These are phyloP conservation scores for Zoanthus solanderi DNA, from an alignment of 92 coral and sea anemone species.

Conservation along the genomic window DNA sequence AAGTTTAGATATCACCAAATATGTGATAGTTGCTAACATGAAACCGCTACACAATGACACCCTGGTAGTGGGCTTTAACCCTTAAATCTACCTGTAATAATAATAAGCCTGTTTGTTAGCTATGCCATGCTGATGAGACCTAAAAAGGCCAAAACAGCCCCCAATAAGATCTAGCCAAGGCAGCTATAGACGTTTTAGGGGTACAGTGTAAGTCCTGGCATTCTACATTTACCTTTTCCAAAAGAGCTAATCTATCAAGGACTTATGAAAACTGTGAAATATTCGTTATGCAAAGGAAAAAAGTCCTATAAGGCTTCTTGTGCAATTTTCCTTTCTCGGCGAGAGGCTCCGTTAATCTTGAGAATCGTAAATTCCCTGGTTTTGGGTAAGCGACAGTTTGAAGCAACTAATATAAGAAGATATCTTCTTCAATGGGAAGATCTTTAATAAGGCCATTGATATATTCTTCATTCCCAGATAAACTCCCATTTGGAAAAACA, in stretches of 20 bases:
- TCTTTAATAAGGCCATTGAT: slow-evolving; percentile 33
- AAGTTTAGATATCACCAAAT: no score
- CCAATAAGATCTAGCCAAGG: no score
- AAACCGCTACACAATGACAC: no score
- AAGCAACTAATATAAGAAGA: slow-evolving; percentile 31
- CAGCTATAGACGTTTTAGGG: no score
- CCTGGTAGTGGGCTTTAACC: no score
- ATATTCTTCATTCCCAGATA: slow-evolving; percentile 45
- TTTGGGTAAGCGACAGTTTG: slow-evolving; percentile 49
- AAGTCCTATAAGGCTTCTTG: slow-evolving; percentile 14
- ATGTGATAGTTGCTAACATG: no score
- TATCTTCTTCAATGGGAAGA: slow-evolving; percentile 17
- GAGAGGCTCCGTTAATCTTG: slow-evolving; percentile 26
- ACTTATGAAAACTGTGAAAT: slow-evolving; percentile 50
- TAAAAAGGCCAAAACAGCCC: no score
- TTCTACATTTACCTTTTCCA: background rate
- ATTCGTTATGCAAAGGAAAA: slow-evolving; percentile 50
- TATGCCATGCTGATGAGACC: no score
- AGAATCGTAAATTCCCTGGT: slow-evolving; percentile 28
- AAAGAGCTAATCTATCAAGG: slow-evolving; percentile 48
- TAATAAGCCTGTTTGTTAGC: no score
- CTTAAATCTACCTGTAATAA: no score
- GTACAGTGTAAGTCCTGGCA: slow-evolving; percentile 5
- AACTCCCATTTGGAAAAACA: slow-evolving; percentile 46
- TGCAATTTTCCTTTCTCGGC: slow-evolving; percentile 16